These are phyloP conservation scores for Kryptolebias marmoratus DNA, from an alignment of 2,113 vertebrate species.

Conservation along the genomic window DNA sequence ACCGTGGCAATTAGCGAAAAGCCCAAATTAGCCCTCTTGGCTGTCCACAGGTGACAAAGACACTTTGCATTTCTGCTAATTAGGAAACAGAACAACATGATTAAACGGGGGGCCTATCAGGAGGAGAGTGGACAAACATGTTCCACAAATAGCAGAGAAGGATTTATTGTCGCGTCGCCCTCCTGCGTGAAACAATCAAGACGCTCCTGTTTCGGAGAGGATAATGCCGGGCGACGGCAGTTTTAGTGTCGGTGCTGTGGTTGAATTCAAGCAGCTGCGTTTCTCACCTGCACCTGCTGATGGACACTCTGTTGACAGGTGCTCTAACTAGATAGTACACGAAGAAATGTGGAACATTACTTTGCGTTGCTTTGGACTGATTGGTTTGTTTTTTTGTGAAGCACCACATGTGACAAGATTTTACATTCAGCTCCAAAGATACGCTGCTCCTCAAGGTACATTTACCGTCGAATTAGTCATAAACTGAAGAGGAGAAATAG, in stretches of 20 bases:
- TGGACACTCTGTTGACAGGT: constrained; percentile 27
- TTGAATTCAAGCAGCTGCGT: constrained; percentile 12
- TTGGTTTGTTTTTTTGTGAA: constrained; percentile 18
- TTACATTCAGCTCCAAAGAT: constrained; percentile 4
- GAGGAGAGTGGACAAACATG: constrained; percentile 73
- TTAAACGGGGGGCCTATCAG: constrained; percentile 75
- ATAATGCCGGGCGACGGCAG: constrained; percentile 41
- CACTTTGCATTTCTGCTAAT: constrained; percentile 83
- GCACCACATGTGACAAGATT: constrained; percentile 40
- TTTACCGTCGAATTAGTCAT: constrained; percentile 1
- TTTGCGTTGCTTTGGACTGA: constrained; percentile 27
- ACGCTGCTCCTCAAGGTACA: constrained; percentile 9
- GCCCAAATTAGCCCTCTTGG: constrained; percentile 84
- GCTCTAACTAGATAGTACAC: constrained; percentile 28
- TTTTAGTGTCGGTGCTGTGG: constrained; percentile 28
- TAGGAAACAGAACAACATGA: constrained; percentile 82
- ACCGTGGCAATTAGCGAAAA: constrained; percentile 85
- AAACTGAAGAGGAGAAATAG: background rate
- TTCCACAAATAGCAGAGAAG: constrained; percentile 71
- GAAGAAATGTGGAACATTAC: constrained; percentile 12
- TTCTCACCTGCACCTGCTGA: constrained; percentile 46
- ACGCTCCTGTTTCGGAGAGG: constrained; percentile 56
- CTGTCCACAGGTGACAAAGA: constrained; percentile 84
- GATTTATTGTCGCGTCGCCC: constrained; percentile 61
- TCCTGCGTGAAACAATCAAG: constrained; percentile 67